Percentiles rank a stretch among this genome's conserved stretches.
Conservation (phyloP, 2,113 vertebrate genomes). For the Silurus meridionalis region DNA sequence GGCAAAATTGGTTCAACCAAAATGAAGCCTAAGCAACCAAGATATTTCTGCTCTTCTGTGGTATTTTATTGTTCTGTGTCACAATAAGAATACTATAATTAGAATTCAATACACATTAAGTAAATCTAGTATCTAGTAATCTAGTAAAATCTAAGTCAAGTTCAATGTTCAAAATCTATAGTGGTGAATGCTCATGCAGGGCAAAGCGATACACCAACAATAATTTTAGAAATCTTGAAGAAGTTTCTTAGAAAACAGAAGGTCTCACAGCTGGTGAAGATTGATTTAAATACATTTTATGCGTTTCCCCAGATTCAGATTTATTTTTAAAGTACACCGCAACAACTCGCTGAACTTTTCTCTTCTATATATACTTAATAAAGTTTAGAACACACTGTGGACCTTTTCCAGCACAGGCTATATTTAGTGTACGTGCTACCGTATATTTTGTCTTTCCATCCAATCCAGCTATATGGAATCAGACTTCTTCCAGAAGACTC, state of each 20-base stretch:
- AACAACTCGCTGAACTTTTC: slow-evolving; percentile 3
- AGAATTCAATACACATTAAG: background rate
- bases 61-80: background rate
- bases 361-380: background rate
- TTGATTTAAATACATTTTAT: background rate
- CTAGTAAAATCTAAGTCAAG: background rate
- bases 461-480: background rate
- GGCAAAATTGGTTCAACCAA: background rate
- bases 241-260: background rate
- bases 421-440: background rate
- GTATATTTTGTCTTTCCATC: background rate
- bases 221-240: background rate
- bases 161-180: background rate
- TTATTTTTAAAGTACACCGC: background rate
- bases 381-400: background rate
- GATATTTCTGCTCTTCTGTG: background rate
- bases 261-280: background rate
- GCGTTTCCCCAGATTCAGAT: background rate
- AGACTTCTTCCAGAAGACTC: background rate
- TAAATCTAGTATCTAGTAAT: background rate
- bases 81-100: background rate
- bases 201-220: background rate
- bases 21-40: background rate
- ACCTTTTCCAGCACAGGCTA: slow-evolving; percentile 1
- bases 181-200: background rate